Base-by-base conservation (phyloP, 2,797 vertebrate species). In the Sebastes ruberrimus region DNA sequence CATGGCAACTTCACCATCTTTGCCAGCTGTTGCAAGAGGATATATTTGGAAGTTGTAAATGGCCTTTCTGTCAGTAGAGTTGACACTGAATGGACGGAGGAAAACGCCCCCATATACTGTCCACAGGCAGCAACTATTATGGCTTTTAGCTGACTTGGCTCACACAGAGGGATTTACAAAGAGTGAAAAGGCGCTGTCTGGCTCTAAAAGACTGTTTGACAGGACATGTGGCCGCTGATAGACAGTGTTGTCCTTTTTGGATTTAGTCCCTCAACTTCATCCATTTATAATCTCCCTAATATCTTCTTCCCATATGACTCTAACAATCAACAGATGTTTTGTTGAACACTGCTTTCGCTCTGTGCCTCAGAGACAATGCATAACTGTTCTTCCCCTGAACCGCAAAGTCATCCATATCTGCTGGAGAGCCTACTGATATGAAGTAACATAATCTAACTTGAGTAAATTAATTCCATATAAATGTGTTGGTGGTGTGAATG, bases 1-100 rank as follows among this genome's bases (percentile, higher is more conserved):
- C 70, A 66, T 6, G 56, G 69, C 80, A 84, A 84, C 73, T 83
- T 89, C 68, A 38, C 61, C 66, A 52, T 80, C 78, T 83, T 83
- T 83, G 59, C 70, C 73, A 42, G 79, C 76, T 67, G 73, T 65
- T 75, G 75, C 69, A 57, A 76, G 56, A 63, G 74, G 79, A 80
- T 88, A 84, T 80, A 86, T 89, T 89, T 90, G 67, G 80, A 87
- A 63, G 78, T 82, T 85, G 71, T 76, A 80, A 89, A 92, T 77
- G 63, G 83, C 63, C 23, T 88, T 76, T 73, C 82, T 87, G 86
- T 92, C 81, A 80, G 78, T 79, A 35, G 42, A 81, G 42, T 35
- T 83, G 87, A 78, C 82, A 67, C 35, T 61, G 67, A 93, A 76
- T 71, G 71, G 66, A 76, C 27, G n/a, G 53, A 64, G 69, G 28